Conservation (phyloP, 2,888 invertebrate genomes). For the Boloria euphrosyne region DNA sequence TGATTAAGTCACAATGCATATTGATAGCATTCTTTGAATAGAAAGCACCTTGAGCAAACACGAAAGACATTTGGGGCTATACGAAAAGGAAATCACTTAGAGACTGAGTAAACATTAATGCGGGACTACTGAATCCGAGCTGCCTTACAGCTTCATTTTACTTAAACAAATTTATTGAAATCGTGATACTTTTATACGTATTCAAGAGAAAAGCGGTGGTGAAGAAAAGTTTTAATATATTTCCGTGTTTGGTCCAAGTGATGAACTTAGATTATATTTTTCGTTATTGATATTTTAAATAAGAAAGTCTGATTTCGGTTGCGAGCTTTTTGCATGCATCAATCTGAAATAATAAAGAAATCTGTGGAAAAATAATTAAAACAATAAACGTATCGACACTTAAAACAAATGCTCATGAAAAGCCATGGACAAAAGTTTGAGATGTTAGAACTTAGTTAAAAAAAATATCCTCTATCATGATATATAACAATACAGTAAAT, state of each 20-base stretch:
- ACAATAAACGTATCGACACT: no score
- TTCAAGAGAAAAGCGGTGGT: constrained; percentile 54
- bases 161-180: constrained; percentile 75
- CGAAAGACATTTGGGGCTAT: constrained; percentile 54
- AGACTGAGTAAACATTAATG: constrained; percentile 57
- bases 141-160: constrained; percentile 73
- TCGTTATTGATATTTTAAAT: no score
- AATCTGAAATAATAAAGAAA: no score
- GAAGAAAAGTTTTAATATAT: constrained; percentile 27
- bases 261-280: neutral
- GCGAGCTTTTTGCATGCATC: no score
- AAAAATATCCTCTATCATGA: no score
- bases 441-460: no score
- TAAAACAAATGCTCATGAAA: no score
- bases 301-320: no score
- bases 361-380: no score
- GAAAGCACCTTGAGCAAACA: constrained; percentile 49
- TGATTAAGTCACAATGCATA: constrained; percentile 37
- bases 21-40: constrained; percentile 54
- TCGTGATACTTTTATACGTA: constrained; percentile 60
- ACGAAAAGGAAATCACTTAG: constrained; percentile 59
- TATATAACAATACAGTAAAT: no score
- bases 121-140: constrained; percentile 62
- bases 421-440: no score
- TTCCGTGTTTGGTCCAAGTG: constrained; percentile 13